Conservation (phyloP, 2,113 vertebrate species). For the Rhinoptilus africanus region DNA sequence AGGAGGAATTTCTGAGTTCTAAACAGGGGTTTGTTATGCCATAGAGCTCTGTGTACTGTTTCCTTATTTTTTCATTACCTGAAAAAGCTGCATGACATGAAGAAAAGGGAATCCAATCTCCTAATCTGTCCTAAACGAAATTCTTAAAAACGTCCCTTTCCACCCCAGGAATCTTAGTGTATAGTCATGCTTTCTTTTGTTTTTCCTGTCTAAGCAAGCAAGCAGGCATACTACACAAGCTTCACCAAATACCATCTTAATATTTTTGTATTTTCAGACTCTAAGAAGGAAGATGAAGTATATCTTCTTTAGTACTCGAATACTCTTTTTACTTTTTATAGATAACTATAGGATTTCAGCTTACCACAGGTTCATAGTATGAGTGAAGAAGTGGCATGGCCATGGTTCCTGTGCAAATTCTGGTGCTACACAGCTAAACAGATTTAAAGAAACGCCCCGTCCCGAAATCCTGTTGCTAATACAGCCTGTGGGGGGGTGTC, state of each 20-base stretch:
- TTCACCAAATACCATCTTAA: background rate
- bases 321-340: background rate
- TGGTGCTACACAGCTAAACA: background rate
- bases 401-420: background rate
- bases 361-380: background rate
- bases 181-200: background rate
- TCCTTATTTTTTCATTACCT: background rate
- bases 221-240: background rate
- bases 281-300: background rate
- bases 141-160: background rate
- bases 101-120: background rate
- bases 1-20: background rate
- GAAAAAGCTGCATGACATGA: background rate
- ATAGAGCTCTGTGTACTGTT: background rate
- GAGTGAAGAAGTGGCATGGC: background rate
- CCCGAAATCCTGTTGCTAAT: background rate
- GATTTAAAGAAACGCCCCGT: background rate
- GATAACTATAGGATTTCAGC: background rate
- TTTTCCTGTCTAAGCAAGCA: background rate
- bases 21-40: background rate
- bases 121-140: background rate
- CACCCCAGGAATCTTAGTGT: background rate
- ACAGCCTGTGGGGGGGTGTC: background rate
- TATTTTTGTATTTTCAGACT: background rate
- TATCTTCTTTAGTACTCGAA: background rate